Percentiles rank a stretch among this genome's conserved stretches.
These are phyloP conservation scores for Panagrolaimus sp. DNA, from an alignment of 1,140 invertebrate species.

Conservation along the genomic window DNA sequence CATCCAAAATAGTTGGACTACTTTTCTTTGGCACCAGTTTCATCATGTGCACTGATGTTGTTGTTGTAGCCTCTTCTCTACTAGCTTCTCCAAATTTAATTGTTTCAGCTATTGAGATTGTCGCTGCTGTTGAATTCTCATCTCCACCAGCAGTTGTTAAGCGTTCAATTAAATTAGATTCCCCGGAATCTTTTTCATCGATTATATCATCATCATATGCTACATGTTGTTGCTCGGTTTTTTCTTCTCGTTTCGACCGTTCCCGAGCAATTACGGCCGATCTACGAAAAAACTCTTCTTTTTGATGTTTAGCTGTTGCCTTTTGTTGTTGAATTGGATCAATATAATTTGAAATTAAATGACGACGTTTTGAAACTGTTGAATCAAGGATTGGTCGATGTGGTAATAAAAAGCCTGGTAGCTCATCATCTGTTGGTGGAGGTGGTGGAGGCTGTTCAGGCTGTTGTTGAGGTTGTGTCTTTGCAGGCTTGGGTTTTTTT, in stretches of 20 bases:
- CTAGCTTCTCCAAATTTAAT: too few species aligned
- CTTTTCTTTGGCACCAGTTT: too few species aligned
- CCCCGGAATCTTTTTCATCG: too few species aligned
- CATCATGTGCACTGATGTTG: too few species aligned
- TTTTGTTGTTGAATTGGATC: neutral
- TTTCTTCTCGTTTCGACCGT: neutral
- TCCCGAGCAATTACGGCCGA: neutral
- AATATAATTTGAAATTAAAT: neutral
- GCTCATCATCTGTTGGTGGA: neutral
- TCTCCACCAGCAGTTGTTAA: too few species aligned
- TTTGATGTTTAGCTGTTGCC: neutral
- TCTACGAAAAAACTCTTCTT: neutral
- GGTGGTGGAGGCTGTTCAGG: neutral
- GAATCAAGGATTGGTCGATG: neutral
- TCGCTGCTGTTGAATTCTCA: too few species aligned
- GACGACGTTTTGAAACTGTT: neutral
- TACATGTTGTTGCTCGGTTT: neutral
- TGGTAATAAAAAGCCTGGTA: neutral
- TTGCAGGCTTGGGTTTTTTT: too few species aligned
- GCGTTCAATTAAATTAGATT: too few species aligned
- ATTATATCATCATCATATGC: too few species aligned
- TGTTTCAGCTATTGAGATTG: too few species aligned
- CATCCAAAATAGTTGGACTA: neutral
- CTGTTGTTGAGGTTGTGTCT: too few species aligned
- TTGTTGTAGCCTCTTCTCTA: too few species aligned